These are phyloP conservation scores for Rousettus leschenaultii DNA, from an alignment of 2,113 vertebrate species.

Conservation along the genomic window DNA sequence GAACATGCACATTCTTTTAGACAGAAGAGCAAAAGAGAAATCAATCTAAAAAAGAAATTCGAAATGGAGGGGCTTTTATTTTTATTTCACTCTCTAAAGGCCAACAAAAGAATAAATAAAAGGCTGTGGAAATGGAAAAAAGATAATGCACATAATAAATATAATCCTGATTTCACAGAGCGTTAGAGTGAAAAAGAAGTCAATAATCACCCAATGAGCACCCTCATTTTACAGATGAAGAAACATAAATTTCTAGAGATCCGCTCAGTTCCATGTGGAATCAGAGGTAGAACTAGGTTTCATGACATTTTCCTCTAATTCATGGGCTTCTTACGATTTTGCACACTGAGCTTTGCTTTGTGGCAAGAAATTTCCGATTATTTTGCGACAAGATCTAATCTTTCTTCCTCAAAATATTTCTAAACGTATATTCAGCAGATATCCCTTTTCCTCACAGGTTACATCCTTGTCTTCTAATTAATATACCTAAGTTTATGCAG, in stretches of 20 bases:
- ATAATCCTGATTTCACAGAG: background rate
- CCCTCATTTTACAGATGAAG: background rate
- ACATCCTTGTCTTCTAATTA: background rate
- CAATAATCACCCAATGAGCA: background rate
- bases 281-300: background rate
- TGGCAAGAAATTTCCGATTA: background rate
- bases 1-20: background rate
- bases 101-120: background rate
- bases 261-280: background rate
- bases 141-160: background rate
- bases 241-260: background rate
- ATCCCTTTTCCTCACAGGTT: background rate
- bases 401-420: background rate
- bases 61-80: background rate
- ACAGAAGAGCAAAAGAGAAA: background rate
- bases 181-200: background rate
- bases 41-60: background rate
- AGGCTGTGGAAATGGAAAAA: background rate
- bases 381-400: background rate
- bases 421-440: background rate
- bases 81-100: background rate
- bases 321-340: background rate
- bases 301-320: background rate
- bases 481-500: background rate
- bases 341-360: background rate